Evolutionary conservation across 2,113 vertebrate genomes (phyloP), one percentile per base, ranked within the genome.

Genomic region (Burhinus oedicnemus): DNA sequence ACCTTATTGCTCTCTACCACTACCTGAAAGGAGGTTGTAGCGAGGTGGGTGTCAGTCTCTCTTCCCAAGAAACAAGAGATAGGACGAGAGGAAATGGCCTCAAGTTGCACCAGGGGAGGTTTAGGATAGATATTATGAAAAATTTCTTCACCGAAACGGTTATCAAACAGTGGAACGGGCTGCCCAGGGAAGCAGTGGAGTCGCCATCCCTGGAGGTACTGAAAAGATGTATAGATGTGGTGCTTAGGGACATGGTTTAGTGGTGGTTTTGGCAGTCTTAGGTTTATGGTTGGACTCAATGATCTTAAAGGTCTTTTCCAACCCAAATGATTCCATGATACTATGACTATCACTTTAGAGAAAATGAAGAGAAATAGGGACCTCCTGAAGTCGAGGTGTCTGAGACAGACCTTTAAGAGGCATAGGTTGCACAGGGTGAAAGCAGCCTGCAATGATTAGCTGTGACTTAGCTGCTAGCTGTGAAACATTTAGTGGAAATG

Each of bases 1-100:
- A 38, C 34, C 9, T 57, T 15, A 19, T 11, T 1, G 4, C 49
- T 19, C 23, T n/a, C 14, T 44, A 29, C 49, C 44, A 12, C 17
- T 17, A 10, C 77, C 61, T 64, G 36, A 52, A 72, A 52, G 32
- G 25, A 12, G 7, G 22, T 10, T 71, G 44, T 22, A 38, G 44
- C 2, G 1, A 49, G 57, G 11, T 25, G 11, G 26, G 6, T 5
- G 11, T 49, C 3, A 0, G 44, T 42, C 15, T 72, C 19, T 84
- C 62, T 4, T 84, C 20, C 7, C 38, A 45, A 25, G 11, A 51
- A 20, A 57, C 21, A 10, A 18, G 5, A 4, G 5, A 54, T 8
- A 62, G 14, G 14, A 40, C 2, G 4, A 64, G 45, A 72, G 8
- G 26, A 74, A 64, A 84, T 6, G 3, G 9, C 32, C 20, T 64